These are phyloP conservation scores for Diachasma alloeum DNA, from an alignment of 1,140 invertebrate genomes.

Conservation along the genomic window DNA sequence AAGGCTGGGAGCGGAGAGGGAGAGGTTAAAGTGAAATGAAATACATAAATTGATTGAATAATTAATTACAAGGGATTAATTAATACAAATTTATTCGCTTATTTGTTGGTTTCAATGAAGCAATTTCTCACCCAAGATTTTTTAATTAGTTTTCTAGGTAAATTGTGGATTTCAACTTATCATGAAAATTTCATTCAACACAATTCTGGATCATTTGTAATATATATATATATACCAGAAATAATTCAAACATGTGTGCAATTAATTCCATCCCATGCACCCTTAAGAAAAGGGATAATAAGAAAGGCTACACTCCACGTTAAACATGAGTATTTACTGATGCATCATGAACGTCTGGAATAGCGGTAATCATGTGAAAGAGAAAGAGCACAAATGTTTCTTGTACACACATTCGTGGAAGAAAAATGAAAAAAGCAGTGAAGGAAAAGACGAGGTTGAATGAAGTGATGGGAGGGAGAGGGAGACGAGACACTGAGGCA, in stretches of 20 bases:
- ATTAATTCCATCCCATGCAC: neutral
- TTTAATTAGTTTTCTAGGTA: too few relatives aligned
- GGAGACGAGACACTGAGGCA: neutral
- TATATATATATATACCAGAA: too few relatives aligned
- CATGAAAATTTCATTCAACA: too few relatives aligned
- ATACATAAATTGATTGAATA: neutral
- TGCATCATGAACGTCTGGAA: slow-evolving; percentile 19
- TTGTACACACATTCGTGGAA: slow-evolving; percentile 5
- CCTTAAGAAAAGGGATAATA: neutral
- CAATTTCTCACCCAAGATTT: neutral
- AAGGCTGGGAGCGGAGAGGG: neutral
- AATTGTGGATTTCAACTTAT: too few relatives aligned
- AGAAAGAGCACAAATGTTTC: neutral
- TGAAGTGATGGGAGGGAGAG: slow-evolving; percentile 11
- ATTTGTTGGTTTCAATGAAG: neutral
- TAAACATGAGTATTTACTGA: neutral
- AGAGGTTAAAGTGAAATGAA: neutral
- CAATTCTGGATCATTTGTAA: too few relatives aligned
- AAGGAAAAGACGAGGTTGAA: neutral
- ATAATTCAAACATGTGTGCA: too few relatives aligned
- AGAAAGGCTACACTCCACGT: neutral
- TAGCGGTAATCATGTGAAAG: slow-evolving; percentile 29
- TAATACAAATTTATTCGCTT: slow-evolving; percentile 20
- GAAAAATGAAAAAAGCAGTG: neutral
- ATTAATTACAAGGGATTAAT: slow-evolving; percentile 30